These are phyloP conservation scores for Clinocottus analis DNA, from an alignment of 2,113 vertebrate genomes.

Conservation along the genomic window DNA sequence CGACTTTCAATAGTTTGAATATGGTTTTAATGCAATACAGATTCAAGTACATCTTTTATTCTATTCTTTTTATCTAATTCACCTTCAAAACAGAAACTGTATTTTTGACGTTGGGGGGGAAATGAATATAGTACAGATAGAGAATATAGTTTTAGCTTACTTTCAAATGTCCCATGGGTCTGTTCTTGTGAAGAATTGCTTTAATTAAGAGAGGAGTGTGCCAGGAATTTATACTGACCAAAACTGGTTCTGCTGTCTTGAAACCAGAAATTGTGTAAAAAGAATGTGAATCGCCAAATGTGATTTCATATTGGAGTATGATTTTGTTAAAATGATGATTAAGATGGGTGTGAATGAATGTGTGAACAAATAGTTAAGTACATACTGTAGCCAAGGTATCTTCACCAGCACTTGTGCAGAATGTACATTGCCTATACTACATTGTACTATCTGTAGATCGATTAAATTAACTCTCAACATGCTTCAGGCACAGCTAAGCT, in stretches of 20 bases:
- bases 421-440: not conserved
- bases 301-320: not conserved
- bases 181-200: not conserved
- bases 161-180: not conserved
- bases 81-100: not conserved
- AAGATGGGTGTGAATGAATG: not conserved
- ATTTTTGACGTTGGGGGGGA: no score
- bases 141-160: no score
- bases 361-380: not conserved
- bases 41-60: not conserved
- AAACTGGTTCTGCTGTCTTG: not conserved
- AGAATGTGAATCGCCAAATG: constrained; percentile 3
- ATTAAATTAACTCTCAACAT: constrained; percentile 1
- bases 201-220: not conserved
- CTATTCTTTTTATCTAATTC: not conserved
- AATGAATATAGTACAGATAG: no score
- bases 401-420: constrained; percentile 4
- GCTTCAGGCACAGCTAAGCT: not conserved
- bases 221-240: not conserved
- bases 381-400: not conserved
- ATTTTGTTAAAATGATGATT: constrained; percentile 1
- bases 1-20: not conserved
- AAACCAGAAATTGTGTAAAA: constrained; percentile 11
- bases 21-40: not conserved
- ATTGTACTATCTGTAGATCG: not conserved